Percentiles rank a stretch among this genome's conserved stretches.
Conservation (phyloP, 1,140 invertebrate genomes). For the Lethrus apterus region DNA sequence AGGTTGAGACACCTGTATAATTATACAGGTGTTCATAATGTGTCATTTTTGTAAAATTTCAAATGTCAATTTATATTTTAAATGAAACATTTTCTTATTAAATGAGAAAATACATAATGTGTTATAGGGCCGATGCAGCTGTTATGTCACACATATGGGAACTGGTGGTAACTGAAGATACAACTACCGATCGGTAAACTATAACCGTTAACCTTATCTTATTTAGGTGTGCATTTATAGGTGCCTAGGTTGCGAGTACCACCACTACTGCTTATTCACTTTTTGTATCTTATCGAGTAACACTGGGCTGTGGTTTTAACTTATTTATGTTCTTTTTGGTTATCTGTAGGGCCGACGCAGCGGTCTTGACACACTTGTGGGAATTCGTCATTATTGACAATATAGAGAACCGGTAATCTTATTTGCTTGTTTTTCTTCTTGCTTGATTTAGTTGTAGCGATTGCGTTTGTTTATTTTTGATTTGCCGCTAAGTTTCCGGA, state of each 20-base stretch:
- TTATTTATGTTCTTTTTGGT: slow-evolving; percentile 23
- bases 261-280: slow-evolving; percentile 3
- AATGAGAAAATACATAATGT: too few relatives aligned
- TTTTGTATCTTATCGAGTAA: slow-evolving; percentile 15
- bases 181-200: slow-evolving; percentile 40
- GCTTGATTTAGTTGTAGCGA: slow-evolving; percentile 15
- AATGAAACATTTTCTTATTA: not conserved
- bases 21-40: too few relatives aligned
- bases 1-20: too few relatives aligned
- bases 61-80: too few relatives aligned
- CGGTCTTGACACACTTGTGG: slow-evolving; percentile 90
- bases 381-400: slow-evolving; percentile 81
- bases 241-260: not conserved
- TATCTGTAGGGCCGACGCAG: slow-evolving; percentile 82
- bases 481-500: too few relatives aligned
- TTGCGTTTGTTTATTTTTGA: too few relatives aligned
- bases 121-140: slow-evolving; percentile 82
- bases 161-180: slow-evolving; percentile 64
- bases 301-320: slow-evolving; percentile 16
- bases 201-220: slow-evolving; percentile 3
- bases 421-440: slow-evolving; percentile 24
- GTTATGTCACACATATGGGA: slow-evolving; percentile 89
- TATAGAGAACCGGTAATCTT: slow-evolving; percentile 68
- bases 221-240: not conserved
- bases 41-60: too few relatives aligned